Percentiles rank a stretch among this genome's conserved stretches.
Conservation (phyloP, 1,140 invertebrate genomes). For the Galleria mellonella region DNA sequence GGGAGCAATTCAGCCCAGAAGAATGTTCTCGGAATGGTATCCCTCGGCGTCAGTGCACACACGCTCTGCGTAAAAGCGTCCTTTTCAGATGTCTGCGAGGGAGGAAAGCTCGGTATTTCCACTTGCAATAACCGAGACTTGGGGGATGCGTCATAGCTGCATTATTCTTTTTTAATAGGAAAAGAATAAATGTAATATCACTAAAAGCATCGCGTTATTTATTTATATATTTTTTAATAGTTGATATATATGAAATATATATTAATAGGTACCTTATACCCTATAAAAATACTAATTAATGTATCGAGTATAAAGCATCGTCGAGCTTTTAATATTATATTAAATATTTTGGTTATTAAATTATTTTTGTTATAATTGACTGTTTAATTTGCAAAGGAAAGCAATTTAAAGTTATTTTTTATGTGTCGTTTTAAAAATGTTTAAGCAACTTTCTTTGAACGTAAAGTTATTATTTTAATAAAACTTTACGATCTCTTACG, state of each 20-base stretch:
- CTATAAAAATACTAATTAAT: too few relatives aligned
- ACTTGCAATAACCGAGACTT: background rate
- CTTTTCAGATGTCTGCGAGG: conserved; percentile 60
- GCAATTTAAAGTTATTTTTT: too few relatives aligned
- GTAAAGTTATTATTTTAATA: background rate
- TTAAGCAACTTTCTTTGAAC: too few relatives aligned
- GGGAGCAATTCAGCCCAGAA: conserved; percentile 29
- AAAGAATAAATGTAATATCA: too few relatives aligned
- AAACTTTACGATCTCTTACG: too few relatives aligned
- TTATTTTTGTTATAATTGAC: background rate
- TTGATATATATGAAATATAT: conserved; percentile 15
- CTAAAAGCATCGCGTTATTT: background rate
- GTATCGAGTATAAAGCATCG: too few relatives aligned
- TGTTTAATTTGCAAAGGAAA: background rate
- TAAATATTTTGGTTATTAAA: background rate
- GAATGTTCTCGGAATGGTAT: conserved; percentile 28
- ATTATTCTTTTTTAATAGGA: too few relatives aligned
- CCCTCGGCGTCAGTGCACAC: conserved; percentile 32
- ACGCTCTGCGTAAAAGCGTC: conserved; percentile 50
- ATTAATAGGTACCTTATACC: background rate
- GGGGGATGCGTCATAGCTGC: too few relatives aligned
- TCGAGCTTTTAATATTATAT: background rate
- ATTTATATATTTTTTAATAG: conserved; percentile 1
- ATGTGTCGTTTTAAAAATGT: too few relatives aligned
- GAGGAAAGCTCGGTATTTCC: conserved; percentile 23